Conservation (phyloP, 1,140 invertebrate species). For the Polyergus mexicanus region DNA sequence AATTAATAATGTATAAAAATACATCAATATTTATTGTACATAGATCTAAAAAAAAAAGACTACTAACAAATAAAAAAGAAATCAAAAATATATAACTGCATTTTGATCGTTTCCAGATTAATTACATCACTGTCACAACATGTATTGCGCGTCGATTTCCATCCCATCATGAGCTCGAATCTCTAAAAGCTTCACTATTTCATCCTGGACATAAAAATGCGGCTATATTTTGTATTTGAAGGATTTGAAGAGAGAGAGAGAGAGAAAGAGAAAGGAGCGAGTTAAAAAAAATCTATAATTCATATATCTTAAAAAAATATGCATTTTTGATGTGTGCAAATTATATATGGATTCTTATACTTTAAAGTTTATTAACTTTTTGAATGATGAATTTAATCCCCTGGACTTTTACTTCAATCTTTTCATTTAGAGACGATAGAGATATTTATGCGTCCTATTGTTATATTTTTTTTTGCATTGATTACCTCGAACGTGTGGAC, state of each 20-base stretch:
- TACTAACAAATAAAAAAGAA: slow-evolving; percentile 86
- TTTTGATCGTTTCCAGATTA: slow-evolving; percentile 17
- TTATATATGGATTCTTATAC: background rate
- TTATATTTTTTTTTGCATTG: background rate
- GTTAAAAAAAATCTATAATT: background rate
- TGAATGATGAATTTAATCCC: background rate
- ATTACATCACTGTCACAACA: background rate
- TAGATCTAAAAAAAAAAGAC: slow-evolving; percentile 85
- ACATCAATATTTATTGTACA: slow-evolving; percentile 87
- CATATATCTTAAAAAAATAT: background rate
- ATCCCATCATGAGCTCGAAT: background rate
- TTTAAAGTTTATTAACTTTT: background rate
- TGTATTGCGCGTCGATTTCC: no score
- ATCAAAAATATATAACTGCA: slow-evolving; percentile 77
- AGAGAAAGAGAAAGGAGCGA: background rate
- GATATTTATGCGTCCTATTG: background rate
- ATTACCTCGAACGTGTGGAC: slow-evolving; percentile 36
- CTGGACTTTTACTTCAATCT: background rate
- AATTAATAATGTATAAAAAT: slow-evolving; percentile 85
- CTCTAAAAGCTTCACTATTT: background rate
- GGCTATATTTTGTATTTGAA: background rate
- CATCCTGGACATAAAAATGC: slow-evolving; percentile 23
- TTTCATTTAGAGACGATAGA: background rate
- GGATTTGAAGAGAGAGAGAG: background rate
- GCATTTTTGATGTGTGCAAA: background rate